Base-by-base conservation (phyloP, 2,888 invertebrate species). In the Lepidochitona cinerea region DNA sequence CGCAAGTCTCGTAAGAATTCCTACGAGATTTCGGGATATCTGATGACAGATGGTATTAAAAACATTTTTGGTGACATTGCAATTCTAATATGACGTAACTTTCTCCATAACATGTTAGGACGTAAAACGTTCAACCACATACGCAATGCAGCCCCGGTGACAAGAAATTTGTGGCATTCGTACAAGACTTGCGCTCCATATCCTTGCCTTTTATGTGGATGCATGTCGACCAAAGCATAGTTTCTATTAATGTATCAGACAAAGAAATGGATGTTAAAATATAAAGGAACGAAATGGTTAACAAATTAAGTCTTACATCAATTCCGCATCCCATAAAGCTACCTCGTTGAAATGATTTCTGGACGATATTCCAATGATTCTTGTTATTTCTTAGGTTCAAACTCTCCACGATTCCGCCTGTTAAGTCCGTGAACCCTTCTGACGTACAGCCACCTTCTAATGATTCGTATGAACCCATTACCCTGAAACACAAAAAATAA, bases 401-500 rank as follows among this genome's bases (percentile, higher is more conserved):
- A 23, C 90, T 82, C 80, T 92, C 91, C 0, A 91, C 91, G 7
- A 91, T 85, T 0, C 91, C 91, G 0, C 88, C 92, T 0, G 98
- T 98, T 91, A 99, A 98, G 92, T 99, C 99, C 90, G 98, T 98
- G 95, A 99, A 96, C 0, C 98, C 99, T 90, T 99, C 99, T 86
- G 96, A 96, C 0, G 98, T 97, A 0, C 97, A 96, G 18, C 99
- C 98, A n/a, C 98, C 98, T 89, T 96, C 96, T 0, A 99, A 92
- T 0, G 98, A 96, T 89, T 99, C 99, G 90, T 99, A 99, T 0
- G 97, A 98, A 14, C 87, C 87, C 59, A 91, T 84, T 79, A 87
- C 73, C 70, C 85, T 85, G 77, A 14, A 87, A 87, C 70, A 1
- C 66, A 71, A 54, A 67, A 9, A 69, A 54, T 12, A 0, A 71